Conservation (phyloP, 2,113 vertebrate genomes). For the Oreocharis arfaki region DNA sequence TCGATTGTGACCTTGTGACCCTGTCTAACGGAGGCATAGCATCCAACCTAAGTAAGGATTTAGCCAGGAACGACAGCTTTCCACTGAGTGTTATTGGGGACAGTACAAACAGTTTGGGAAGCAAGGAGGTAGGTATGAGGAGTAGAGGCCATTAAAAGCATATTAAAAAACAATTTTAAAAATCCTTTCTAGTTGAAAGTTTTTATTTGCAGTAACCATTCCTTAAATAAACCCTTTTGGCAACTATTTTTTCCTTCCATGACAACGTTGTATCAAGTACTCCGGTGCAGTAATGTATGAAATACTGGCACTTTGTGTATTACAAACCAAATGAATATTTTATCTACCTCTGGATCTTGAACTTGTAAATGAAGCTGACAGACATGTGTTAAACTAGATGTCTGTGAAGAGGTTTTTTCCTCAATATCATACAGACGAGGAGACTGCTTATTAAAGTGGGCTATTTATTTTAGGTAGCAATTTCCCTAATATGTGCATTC, state of each 20-base stretch:
- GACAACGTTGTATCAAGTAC: not conserved
- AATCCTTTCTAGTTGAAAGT: not conserved
- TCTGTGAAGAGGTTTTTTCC: not conserved
- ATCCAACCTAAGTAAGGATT: conserved; percentile 84
- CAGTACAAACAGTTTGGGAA: conserved; percentile 78
- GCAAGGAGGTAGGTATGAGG: conserved; percentile 70
- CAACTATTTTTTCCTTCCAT: not conserved
- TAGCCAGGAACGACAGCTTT: conserved; percentile 92
- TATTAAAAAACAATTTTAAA: conserved; percentile 72
- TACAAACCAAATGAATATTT: not conserved
- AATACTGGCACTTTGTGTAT: not conserved
- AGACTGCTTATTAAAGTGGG: not conserved
- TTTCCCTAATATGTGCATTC: not conserved
- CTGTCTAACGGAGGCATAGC: conserved; percentile 86
- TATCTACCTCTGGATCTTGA: not conserved
- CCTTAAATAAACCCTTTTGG: not conserved
- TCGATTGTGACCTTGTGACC: conserved; percentile 96
- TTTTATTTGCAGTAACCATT: not conserved
- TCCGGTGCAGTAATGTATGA: not conserved
- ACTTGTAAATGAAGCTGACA: not conserved
- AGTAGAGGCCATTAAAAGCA: conserved; percentile 81
- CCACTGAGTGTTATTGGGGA: conserved; percentile 78
- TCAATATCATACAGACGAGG: not conserved
- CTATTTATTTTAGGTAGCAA: conserved; percentile 10
- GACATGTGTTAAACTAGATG: not conserved